These are phyloP conservation scores for Drosophila maculinotata DNA, from an alignment of 2,888 invertebrate genomes.

Conservation along the genomic window DNA sequence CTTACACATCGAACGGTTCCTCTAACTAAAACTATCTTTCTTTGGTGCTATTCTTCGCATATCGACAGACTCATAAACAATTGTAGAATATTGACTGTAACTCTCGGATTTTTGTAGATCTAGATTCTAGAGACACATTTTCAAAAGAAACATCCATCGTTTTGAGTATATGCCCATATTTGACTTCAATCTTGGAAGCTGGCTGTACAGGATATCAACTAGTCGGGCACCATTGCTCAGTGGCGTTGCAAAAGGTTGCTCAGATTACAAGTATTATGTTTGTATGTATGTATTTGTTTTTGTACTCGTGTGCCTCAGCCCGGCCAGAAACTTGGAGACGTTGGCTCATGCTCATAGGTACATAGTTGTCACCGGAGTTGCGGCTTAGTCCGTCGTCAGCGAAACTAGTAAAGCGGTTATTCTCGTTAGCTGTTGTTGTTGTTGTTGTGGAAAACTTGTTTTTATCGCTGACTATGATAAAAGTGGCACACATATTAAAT, in stretches of 20 bases:
- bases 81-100: too few species aligned
- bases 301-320: conserved; percentile 4
- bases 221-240: neutral
- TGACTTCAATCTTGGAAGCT: neutral
- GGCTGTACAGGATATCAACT: neutral
- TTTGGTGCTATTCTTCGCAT: too few species aligned
- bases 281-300: conserved; percentile 7
- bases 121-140: too few species aligned
- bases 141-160: too few species aligned
- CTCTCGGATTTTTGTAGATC: too few species aligned
- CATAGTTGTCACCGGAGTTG: conserved; percentile 46
- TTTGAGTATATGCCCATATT: too few species aligned
- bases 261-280: conserved; percentile 39
- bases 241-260: conserved; percentile 38
- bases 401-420: conserved; percentile 68
- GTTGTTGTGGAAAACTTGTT: conserved; percentile 65
- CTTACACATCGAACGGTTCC: too few species aligned
- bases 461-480: conserved; percentile 67
- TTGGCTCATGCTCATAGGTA: conserved; percentile 15
- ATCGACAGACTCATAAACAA: too few species aligned
- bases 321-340: conserved; percentile 32
- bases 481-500: conserved; percentile 66
- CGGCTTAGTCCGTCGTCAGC: conserved; percentile 37
- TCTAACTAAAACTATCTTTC: too few species aligned
- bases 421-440: conserved; percentile 70